Evolutionary conservation across 2,113 vertebrate species (phyloP).

Genomic region (Sorex fumeus): DNA sequence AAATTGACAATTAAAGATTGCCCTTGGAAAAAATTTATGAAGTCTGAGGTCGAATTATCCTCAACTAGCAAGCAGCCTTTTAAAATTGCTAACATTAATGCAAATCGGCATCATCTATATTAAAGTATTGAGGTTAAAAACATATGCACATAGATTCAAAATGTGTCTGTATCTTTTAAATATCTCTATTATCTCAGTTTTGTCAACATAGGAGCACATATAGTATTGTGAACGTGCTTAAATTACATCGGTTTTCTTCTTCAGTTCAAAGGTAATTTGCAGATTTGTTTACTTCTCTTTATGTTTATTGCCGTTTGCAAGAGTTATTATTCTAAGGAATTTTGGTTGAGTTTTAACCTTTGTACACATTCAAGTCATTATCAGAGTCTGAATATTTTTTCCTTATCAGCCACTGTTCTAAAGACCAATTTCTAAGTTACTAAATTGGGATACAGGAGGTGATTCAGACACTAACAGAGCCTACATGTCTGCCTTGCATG

Average conservation of each 20-base stretch:
- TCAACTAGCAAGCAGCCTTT: constrained; percentile 1
- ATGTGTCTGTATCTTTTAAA: background rate
- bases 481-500: no score
- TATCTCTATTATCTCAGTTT: background rate
- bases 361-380: background rate
- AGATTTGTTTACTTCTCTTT: constrained; percentile 21
- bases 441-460: background rate
- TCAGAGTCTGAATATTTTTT: background rate
- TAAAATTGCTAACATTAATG: background rate
- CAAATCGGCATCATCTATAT: background rate
- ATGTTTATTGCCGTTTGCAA: constrained; percentile 44
- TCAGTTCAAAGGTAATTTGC: background rate
- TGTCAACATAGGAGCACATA: background rate
- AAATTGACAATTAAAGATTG: background rate
- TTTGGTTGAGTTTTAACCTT: constrained; percentile 32
- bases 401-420: background rate
- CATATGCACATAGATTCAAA: background rate
- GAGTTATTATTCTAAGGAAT: background rate
- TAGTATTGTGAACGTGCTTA: background rate
- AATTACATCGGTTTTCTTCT: background rate
- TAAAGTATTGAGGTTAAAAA: background rate
- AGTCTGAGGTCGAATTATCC: background rate
- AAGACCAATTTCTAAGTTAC: background rate
- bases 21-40: background rate
- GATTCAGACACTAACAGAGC: no score